Base-by-base conservation (phyloP, 2,113 vertebrate species). In the Mesembrinibis cayennensis region DNA sequence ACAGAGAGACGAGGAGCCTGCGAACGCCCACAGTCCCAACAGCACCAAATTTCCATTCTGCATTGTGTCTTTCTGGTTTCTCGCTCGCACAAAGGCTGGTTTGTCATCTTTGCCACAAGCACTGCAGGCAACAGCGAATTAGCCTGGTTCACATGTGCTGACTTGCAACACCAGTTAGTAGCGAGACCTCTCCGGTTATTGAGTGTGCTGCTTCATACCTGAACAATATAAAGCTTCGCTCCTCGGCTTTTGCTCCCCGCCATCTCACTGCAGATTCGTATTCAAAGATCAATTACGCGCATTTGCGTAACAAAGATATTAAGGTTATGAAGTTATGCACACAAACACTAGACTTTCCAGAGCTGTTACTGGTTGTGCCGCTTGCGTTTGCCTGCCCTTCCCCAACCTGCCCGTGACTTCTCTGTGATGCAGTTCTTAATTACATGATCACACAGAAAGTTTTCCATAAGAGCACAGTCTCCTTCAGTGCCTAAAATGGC, bases 91-190 rank as follows among this genome's bases (percentile, higher is more conserved):
- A 91, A 87, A 92, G 84, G 73, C 92, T 78, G 67, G 53, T 81
- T 96, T 97, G 97, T 95, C 94, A 95, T 89, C 94, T 74, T 55
- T 85, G 89, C 90, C 89, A 96, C 82, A 83, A 97, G 82, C 87
- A 40, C 53, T 16, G 78, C 53, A 56, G 85, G 89, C 91, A 82
- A 25, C 61, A 56, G 92, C 22, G 4, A 65, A 91, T 13, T 13
- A 18, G 47, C 1, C 66, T 3, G n/a, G 63, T 50, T 87, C 45
- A 25, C 87, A 2, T 81, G 87, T 74, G 79, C 95, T 50, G 85
- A 81, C 88, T 81, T 90, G 91, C 62, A 91, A 19, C 70, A 40
- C 8, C 38, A 67, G 66, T 1, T 10, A 3, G 2, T 0, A 29
- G 80, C 1, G 6, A 95, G 88, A 66, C n/a, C 67, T 58, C 71